Conservation (phyloP, 2,888 invertebrate species). For the Cabera pusaria region DNA sequence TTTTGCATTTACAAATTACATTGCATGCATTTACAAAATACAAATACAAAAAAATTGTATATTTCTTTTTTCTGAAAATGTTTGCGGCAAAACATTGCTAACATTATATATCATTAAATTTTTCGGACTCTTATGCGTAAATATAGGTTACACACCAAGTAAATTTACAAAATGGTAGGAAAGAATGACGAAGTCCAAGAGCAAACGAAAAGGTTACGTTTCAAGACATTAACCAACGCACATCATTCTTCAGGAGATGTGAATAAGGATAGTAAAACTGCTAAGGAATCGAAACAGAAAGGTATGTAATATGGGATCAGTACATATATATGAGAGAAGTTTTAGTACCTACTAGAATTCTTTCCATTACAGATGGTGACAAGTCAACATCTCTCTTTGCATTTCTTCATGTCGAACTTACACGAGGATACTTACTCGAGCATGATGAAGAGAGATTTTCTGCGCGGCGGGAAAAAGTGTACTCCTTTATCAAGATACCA, state of each 20-base stretch:
- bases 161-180: slow-evolving; percentile 47
- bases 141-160: neutral
- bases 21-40: too few relatives aligned
- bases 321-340: too few relatives aligned
- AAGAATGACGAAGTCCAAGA: slow-evolving; percentile 70
- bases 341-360: neutral
- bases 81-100: too few relatives aligned
- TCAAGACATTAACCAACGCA: slow-evolving; percentile 62
- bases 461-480: slow-evolving; percentile 96
- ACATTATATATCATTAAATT: too few relatives aligned
- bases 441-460: slow-evolving; percentile 97
- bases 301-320: slow-evolving; percentile 50
- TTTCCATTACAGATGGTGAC: slow-evolving; percentile 58
- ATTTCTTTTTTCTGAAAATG: too few relatives aligned
- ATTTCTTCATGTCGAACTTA: slow-evolving; percentile 94
- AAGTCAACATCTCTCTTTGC: slow-evolving; percentile 80
- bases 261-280: slow-evolving; percentile 55
- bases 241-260: slow-evolving; percentile 61
- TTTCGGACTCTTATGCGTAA: too few relatives aligned
- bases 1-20: too few relatives aligned
- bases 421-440: slow-evolving; percentile 95
- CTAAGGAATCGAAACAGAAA: slow-evolving; percentile 61
- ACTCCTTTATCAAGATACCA: slow-evolving; percentile 98
- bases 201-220: slow-evolving; percentile 73
- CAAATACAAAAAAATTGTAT: too few relatives aligned